These are phyloP conservation scores for Neoaliturus tenellus DNA, from an alignment of 2,888 invertebrate species.

Conservation along the genomic window DNA sequence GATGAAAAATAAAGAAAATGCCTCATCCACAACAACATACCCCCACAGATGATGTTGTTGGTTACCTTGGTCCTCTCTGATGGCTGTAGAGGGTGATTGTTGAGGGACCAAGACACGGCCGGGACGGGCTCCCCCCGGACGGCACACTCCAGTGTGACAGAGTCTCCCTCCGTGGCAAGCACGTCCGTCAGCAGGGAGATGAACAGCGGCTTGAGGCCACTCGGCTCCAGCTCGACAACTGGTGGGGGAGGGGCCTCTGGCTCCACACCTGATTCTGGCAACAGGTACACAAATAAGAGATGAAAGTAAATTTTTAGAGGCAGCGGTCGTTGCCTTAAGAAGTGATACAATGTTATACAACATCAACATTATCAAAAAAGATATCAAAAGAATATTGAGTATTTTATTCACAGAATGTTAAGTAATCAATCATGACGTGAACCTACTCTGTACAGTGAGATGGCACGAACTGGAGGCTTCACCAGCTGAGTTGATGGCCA, in stretches of 20 bases:
- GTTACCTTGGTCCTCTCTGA: constrained; percentile 78
- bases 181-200: constrained; percentile 82
- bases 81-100: constrained; percentile 78
- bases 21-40: no score
- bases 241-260: not conserved
- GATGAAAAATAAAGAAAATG: no score
- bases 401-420: no score
- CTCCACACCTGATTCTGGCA: constrained; percentile 8
- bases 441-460: constrained; percentile 75
- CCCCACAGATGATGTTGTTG: no score
- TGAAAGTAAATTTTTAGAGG: no score
- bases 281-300: no score
- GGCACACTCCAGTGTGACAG: constrained; percentile 80
- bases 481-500: constrained; percentile 90
- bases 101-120: constrained; percentile 82
- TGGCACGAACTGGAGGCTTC: constrained; percentile 84
- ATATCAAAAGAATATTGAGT: no score
- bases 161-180: constrained; percentile 82
- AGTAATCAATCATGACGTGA: not conserved
- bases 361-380: no score
- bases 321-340: no score
- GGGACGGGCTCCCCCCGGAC: constrained; percentile 83
- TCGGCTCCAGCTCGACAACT: constrained; percentile 43
- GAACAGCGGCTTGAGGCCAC: constrained; percentile 77
- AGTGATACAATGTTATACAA: no score